phyloP scores from a whole-genome alignment of 2,888 invertebrate genomes.

The Drosophila ezoana region DNA sequence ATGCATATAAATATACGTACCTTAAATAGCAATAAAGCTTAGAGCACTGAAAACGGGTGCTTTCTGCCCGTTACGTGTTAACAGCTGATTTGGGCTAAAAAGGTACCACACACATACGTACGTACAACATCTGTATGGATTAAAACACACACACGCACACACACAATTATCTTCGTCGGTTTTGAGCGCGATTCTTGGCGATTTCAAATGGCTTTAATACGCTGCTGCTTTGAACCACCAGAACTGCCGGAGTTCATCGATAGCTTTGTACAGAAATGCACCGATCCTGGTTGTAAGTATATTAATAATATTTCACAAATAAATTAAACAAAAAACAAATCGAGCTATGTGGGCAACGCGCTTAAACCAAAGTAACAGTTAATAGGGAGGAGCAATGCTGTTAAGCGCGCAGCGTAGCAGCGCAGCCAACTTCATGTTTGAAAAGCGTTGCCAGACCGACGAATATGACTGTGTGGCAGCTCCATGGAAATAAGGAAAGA shows the following conservation, averaged over 20 bases:
- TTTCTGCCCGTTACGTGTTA: conserved; percentile 52
- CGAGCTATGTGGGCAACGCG: neutral
- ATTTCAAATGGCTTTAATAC: conserved; percentile 85
- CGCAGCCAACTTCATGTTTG: conserved; percentile 37
- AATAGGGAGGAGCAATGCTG: conserved; percentile 14
- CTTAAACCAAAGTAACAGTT: neutral
- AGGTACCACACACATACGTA: neutral
- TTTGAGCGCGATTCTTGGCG: neutral
- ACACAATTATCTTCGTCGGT: conserved; percentile 1
- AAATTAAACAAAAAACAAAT: neutral
- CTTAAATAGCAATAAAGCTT: conserved; percentile 48
- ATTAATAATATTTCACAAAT: neutral
- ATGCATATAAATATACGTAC: conserved; percentile 10
- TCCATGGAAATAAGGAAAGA: conserved; percentile 7
- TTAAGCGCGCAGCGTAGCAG: conserved; percentile 1
- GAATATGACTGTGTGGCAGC: conserved; percentile 31
- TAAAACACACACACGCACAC: conserved; percentile 1
- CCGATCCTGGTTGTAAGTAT: conserved; percentile 93
- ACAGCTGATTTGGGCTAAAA: conserved; percentile 59
- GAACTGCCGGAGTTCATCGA: conserved; percentile 91
- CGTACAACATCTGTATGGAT: neutral
- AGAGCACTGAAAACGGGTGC: conserved; percentile 41
- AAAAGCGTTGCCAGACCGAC: conserved; percentile 23
- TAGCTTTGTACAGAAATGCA: conserved; percentile 91
- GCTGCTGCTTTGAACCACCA: conserved; percentile 92